Evolutionary conservation across 23 tunicate genomes (phyloP).

Genomic region (Botrylloides violaceus): DNA sequence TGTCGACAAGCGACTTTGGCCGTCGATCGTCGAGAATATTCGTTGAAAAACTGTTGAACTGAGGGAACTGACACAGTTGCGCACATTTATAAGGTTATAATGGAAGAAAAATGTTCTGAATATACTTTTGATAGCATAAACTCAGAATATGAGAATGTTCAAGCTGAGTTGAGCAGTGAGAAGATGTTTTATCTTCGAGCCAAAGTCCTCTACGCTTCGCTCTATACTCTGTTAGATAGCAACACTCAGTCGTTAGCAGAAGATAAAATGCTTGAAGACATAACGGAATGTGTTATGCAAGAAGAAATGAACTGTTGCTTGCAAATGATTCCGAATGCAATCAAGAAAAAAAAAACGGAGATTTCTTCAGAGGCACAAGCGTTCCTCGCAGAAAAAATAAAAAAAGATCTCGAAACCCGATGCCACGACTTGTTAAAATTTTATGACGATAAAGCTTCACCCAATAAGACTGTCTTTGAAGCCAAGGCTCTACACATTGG

Average conservation of each 20-base stretch:
- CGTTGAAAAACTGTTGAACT: too few relatives aligned
- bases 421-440: background rate
- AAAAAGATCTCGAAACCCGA: background rate
- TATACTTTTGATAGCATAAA: too few relatives aligned
- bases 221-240: background rate
- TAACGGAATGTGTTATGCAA: background rate
- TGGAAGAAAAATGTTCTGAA: background rate
- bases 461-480: background rate
- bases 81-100: too few relatives aligned
- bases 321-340: background rate
- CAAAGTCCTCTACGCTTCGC: constrained; percentile 1
- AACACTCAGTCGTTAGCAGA: background rate
- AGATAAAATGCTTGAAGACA: background rate
- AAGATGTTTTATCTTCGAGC: background rate
- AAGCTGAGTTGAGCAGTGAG: background rate
- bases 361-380: background rate
- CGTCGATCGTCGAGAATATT: too few relatives aligned
- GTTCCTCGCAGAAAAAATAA: background rate
- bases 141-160: background rate
- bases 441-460: background rate
- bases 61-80: too few relatives aligned
- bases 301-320: background rate
- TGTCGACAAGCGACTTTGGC: too few relatives aligned
- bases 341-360: background rate
- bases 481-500: constrained; percentile 6